phyloP scores from a whole-genome alignment of 2,797 vertebrate species.

The Acanthurus tractus region DNA sequence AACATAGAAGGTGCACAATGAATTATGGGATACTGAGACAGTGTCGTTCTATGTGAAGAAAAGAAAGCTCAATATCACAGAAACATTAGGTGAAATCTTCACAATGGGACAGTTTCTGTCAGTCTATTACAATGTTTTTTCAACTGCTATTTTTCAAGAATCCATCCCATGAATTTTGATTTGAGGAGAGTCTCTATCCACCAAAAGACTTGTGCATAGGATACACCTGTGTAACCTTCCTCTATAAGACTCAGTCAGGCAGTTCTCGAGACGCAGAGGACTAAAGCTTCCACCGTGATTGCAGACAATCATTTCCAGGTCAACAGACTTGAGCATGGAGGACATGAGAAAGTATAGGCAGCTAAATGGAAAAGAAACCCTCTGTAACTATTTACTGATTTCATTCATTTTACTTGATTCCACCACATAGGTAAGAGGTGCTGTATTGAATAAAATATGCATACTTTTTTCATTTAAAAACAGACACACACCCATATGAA shows the following conservation, averaged over 20 bases:
- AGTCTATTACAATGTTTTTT: constrained; percentile 16
- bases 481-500: constrained; percentile 8
- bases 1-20: no score
- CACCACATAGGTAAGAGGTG: background rate
- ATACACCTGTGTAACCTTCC: background rate
- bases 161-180: constrained; percentile 12
- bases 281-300: constrained; percentile 11
- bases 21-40: no score
- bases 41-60: background rate
- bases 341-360: constrained; percentile 29
- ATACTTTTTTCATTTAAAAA: constrained; percentile 1
- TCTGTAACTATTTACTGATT: constrained; percentile 43
- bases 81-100: background rate
- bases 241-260: background rate
- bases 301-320: constrained; percentile 41
- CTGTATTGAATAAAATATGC: constrained; percentile 1
- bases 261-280: background rate
- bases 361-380: constrained; percentile 37
- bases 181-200: background rate
- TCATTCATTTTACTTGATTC: background rate
- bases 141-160: constrained; percentile 7
- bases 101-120: background rate
- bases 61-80: background rate
- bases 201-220: background rate
- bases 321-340: constrained; percentile 16